phyloP scores from a whole-genome alignment of 2,888 invertebrate genomes.

The Stomorhina lunata region DNA sequence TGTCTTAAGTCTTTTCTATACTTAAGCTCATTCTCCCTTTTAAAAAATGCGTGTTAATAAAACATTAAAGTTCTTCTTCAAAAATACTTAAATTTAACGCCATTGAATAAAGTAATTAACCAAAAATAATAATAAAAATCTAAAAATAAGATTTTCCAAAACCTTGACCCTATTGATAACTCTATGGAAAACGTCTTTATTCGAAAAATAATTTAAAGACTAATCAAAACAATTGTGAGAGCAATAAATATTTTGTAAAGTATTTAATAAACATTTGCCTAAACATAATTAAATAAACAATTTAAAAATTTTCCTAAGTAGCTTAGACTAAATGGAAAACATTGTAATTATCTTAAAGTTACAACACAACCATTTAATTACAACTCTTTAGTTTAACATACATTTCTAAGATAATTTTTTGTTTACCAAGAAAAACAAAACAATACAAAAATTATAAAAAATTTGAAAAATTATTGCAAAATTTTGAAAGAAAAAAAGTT shows the following conservation, averaged over 20 bases:
- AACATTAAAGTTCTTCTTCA: constrained; percentile 11
- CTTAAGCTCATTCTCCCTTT: background rate
- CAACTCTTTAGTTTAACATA: background rate
- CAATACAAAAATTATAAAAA: background rate
- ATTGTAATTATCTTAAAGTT: background rate
- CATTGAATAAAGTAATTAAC: constrained; percentile 19
- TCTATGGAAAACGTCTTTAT: background rate
- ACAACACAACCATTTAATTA: background rate
- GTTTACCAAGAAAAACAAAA: background rate
- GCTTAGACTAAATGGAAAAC: background rate
- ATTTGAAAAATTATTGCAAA: background rate
- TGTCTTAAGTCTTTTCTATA: constrained; percentile 11
- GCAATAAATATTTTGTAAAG: too few relatives aligned
- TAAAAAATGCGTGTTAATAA: constrained; percentile 26
- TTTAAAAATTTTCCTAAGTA: background rate
- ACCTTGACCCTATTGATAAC: constrained; percentile 49
- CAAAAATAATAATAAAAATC: background rate
- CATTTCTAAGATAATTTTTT: background rate
- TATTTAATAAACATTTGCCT: background rate
- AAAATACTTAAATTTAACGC: constrained; percentile 28
- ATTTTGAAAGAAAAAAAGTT: background rate
- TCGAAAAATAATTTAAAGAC: constrained; percentile 1
- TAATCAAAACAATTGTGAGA: constrained; percentile 17
- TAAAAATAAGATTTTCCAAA: constrained; percentile 41
- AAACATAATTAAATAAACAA: background rate